Conservation (phyloP, 2,888 invertebrate genomes). For the Muschampia plurimacula region DNA sequence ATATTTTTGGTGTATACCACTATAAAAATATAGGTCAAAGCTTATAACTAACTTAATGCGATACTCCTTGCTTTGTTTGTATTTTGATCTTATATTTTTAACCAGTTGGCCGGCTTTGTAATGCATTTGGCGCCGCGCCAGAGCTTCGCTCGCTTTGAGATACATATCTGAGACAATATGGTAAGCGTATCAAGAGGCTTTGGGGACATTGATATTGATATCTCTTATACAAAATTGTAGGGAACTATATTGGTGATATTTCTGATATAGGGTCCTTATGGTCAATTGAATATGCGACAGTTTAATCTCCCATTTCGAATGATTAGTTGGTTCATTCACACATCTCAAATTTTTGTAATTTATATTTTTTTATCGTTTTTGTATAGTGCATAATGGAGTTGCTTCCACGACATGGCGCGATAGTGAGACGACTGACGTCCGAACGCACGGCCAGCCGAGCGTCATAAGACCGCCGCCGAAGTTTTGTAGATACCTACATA, state of each 20-base stretch:
- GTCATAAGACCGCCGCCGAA: too few relatives aligned
- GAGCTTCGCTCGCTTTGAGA: neutral
- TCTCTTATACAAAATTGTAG: neutral
- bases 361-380: too few relatives aligned
- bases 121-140: slow-evolving; percentile 24
- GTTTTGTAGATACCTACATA: too few relatives aligned
- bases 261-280: neutral
- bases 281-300: too few relatives aligned
- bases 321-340: too few relatives aligned
- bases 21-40: neutral
- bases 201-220: neutral
- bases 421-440: too few relatives aligned
- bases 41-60: neutral
- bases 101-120: slow-evolving; percentile 34
- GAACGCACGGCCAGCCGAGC: too few relatives aligned
- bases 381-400: too few relatives aligned
- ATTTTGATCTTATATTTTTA: slow-evolving; percentile 28
- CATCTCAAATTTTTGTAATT: too few relatives aligned
- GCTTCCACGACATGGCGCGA: too few relatives aligned
- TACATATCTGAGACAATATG: neutral
- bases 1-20: neutral
- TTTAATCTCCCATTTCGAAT: too few relatives aligned
- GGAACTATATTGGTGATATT: too few relatives aligned
- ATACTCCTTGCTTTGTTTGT: slow-evolving; percentile 30
- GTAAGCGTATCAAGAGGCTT: neutral